Evolutionary conservation across 2,113 vertebrate genomes (phyloP).

Genomic region (Mesembrinibis cayennensis): DNA sequence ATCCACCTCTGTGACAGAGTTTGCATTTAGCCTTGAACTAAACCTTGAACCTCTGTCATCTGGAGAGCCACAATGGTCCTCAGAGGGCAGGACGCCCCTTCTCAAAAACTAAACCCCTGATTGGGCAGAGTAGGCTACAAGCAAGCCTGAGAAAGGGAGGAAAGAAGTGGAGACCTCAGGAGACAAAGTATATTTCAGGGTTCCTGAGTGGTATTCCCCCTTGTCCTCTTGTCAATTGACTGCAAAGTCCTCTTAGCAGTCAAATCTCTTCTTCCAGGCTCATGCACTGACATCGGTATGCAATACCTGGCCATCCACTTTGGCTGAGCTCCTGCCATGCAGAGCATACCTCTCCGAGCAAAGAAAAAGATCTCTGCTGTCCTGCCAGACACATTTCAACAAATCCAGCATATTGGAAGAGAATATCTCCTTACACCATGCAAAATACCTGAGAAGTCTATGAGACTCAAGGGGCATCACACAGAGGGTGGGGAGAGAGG

Average conservation of each 20-base stretch:
- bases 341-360: background rate
- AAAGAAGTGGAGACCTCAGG: background rate
- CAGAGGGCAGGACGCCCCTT: background rate
- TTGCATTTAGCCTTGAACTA: background rate
- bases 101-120: background rate
- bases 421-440: background rate
- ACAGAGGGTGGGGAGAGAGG: rapidly evolving
- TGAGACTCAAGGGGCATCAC: rapidly evolving
- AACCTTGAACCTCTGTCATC: background rate
- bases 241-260: background rate
- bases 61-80: background rate
- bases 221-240: background rate
- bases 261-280: background rate
- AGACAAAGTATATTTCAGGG: background rate
- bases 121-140: background rate
- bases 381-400: background rate
- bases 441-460: background rate
- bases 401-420: background rate
- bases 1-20: background rate
- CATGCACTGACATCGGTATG: rapidly evolving
- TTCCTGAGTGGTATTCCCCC: background rate
- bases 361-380: background rate
- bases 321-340: background rate
- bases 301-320: background rate
- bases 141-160: background rate